These are phyloP conservation scores for Struthio camelus DNA, from an alignment of 2,113 vertebrate species.

Conservation along the genomic window DNA sequence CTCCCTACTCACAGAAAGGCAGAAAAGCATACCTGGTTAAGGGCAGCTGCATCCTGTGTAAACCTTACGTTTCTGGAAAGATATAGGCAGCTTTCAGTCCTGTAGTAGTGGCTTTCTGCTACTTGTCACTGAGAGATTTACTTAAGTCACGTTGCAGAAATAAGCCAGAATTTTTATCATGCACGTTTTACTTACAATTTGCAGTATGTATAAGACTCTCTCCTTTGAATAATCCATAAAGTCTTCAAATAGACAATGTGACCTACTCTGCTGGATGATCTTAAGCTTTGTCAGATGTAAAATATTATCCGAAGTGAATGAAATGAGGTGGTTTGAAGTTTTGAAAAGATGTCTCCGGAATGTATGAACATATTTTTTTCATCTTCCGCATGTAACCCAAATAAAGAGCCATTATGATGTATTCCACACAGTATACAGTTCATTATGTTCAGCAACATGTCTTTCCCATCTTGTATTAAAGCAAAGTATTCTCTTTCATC, in stretches of 20 bases:
- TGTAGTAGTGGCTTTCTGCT: background rate
- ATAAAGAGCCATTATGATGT: slow-evolving; percentile 58
- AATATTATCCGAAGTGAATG: slow-evolving; percentile 45
- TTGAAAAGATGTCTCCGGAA: slow-evolving; percentile 36
- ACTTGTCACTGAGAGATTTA: background rate
- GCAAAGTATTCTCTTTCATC: slow-evolving; percentile 68
- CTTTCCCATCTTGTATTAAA: slow-evolving; percentile 52
- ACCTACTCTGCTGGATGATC: slow-evolving; percentile 50
- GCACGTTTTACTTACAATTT: background rate
- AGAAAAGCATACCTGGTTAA: background rate
- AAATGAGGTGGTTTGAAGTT: slow-evolving; percentile 51
- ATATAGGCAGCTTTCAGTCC: background rate
- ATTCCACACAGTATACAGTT: slow-evolving; percentile 37
- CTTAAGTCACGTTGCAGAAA: background rate
- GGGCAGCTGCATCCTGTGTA: background rate
- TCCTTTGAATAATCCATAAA: slow-evolving; percentile 59
- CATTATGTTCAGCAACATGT: slow-evolving; percentile 59
- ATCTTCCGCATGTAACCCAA: slow-evolving; percentile 61
- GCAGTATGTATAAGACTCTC: background rate
- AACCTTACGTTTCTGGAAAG: background rate
- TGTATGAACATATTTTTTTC: slow-evolving; percentile 61
- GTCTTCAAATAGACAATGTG: slow-evolving; percentile 35
- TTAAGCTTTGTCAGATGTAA: slow-evolving; percentile 50
- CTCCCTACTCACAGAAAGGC: background rate
- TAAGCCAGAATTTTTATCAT: background rate